A percentile compares a stretch with the other conserved stretches of the same genome.
Conservation (phyloP, 2,888 invertebrate genomes). For the Desoria tigrina region DNA sequence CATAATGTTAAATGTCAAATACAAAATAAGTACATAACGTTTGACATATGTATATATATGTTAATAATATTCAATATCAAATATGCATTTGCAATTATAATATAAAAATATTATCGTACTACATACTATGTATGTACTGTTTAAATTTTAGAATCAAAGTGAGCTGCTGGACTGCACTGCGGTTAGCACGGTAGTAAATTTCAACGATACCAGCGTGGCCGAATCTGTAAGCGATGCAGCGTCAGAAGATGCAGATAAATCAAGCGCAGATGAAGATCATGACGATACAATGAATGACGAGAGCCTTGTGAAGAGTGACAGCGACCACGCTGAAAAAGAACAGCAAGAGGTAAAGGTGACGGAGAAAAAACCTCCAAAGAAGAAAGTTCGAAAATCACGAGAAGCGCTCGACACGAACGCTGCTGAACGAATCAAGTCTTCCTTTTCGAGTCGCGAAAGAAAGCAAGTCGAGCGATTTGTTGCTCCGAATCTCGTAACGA, state of each 20-base stretch:
- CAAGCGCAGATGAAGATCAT: neutral
- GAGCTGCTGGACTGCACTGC: neutral
- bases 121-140: neutral
- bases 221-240: neutral
- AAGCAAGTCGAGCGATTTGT: conserved; percentile 39
- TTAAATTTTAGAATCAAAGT: conserved; percentile 11
- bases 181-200: no score
- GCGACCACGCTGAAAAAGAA: neutral
- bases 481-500: conserved; percentile 17
- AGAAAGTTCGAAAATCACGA: conserved; percentile 10
- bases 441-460: conserved; percentile 32
- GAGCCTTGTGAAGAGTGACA: neutral
- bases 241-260: neutral
- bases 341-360: neutral
- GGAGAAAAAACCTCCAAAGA: neutral
- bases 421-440: conserved; percentile 32
- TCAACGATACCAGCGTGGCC: no score
- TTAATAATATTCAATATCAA: no score
- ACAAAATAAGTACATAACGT: no score
- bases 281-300: neutral
- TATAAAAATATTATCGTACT: neutral
- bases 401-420: conserved; percentile 30
- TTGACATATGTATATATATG: no score
- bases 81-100: no score
- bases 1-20: no score